A percentile compares a stretch with the other conserved stretches of the same genome.
These are phyloP conservation scores for Tetramorium alpestre DNA, from an alignment of 1,140 invertebrate genomes.

Conservation along the genomic window DNA sequence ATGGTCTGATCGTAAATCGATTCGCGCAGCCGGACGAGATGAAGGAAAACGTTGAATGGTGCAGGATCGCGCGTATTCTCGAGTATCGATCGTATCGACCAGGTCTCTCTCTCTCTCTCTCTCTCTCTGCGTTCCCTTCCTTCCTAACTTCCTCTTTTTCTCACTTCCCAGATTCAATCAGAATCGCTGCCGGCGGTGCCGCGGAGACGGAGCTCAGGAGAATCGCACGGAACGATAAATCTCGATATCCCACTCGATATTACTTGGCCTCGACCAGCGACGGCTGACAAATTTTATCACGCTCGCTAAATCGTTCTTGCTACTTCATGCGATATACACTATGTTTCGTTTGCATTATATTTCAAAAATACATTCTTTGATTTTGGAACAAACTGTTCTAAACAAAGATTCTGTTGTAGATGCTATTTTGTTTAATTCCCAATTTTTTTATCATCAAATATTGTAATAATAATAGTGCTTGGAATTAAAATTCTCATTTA, in stretches of 20 bases:
- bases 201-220: slow-evolving; percentile 45
- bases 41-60: slow-evolving; percentile 23
- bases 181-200: slow-evolving; percentile 33
- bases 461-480: neutral
- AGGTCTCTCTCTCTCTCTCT: neutral
- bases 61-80: slow-evolving; percentile 33
- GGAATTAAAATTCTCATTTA: neutral
- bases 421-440: neutral
- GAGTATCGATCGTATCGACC: slow-evolving; percentile 43
- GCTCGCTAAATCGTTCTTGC: slow-evolving; percentile 45
- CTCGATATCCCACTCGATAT: slow-evolving; percentile 63
- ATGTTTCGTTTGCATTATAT: neutral
- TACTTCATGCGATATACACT: slow-evolving; percentile 32
- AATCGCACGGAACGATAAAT: slow-evolving; percentile 63
- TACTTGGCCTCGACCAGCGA: slow-evolving; percentile 54
- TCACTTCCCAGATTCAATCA: slow-evolving; percentile 56
- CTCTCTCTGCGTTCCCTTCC: neutral
- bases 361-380: neutral
- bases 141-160: neutral
- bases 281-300: slow-evolving; percentile 66
- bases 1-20: slow-evolving; percentile 56
- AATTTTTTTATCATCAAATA: neutral
- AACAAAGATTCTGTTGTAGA: neutral
- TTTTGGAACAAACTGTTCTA: neutral
- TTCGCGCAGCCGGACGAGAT: slow-evolving; percentile 37